These are phyloP conservation scores for Pheosia gnoma DNA, from an alignment of 2,888 invertebrate genomes.

Conservation along the genomic window DNA sequence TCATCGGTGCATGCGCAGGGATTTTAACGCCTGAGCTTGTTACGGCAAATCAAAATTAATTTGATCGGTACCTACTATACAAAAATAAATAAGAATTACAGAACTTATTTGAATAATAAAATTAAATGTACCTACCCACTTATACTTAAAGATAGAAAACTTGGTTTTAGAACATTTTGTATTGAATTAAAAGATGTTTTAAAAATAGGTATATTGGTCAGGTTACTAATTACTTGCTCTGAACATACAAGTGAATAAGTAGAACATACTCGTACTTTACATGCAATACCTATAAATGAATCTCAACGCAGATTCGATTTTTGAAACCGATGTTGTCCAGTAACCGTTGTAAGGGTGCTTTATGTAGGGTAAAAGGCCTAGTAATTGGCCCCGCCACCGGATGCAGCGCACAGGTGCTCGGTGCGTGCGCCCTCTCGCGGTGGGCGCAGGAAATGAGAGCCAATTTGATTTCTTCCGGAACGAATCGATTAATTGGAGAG, in stretches of 20 bases:
- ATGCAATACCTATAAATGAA: slow-evolving; percentile 51
- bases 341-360: slow-evolving; percentile 62
- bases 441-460: slow-evolving; percentile 69
- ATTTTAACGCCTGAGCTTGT: slow-evolving; percentile 31
- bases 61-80: too few species aligned
- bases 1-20: slow-evolving; percentile 39
- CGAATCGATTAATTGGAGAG: slow-evolving; percentile 70
- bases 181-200: too few species aligned
- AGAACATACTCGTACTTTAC: slow-evolving; percentile 39
- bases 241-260: slow-evolving; percentile 33
- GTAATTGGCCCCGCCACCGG: slow-evolving; percentile 78
- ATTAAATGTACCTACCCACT: too few species aligned
- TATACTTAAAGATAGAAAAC: too few species aligned
- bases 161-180: too few species aligned
- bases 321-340: slow-evolving; percentile 50
- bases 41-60: neutral
- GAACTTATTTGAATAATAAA: too few species aligned
- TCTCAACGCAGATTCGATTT: slow-evolving; percentile 51
- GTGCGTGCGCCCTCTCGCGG: slow-evolving; percentile 71
- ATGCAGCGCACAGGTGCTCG: slow-evolving; percentile 73
- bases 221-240: slow-evolving; percentile 4
- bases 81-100: too few species aligned
- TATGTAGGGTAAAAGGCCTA: slow-evolving; percentile 70
- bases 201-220: too few species aligned
- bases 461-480: slow-evolving; percentile 76